phyloP scores from a whole-genome alignment of 2,113 vertebrate genomes.

The Myotis yumanensis region DNA sequence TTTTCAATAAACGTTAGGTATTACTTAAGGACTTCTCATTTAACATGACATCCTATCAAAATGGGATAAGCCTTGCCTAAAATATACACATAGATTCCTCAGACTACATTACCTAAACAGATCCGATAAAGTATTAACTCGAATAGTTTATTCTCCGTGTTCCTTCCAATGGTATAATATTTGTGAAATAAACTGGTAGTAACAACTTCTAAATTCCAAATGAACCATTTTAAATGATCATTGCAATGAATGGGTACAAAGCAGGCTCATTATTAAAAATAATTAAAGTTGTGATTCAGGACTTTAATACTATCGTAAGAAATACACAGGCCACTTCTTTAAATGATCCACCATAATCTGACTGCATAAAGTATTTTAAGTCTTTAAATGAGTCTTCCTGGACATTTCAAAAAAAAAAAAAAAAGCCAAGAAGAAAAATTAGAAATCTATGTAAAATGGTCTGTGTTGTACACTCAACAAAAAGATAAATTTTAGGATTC shows the following conservation, averaged over 20 bases:
- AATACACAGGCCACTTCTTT: background rate
- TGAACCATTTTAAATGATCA: conserved; percentile 13
- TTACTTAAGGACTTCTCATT: conserved; percentile 4
- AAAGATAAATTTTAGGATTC: conserved; percentile 25
- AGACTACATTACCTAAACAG: background rate
- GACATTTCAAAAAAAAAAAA: background rate
- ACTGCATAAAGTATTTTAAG: background rate
- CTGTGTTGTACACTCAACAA: background rate
- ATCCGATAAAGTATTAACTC: conserved; percentile 1
- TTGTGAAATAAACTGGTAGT: background rate
- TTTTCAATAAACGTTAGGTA: conserved; percentile 17
- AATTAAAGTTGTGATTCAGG: background rate
- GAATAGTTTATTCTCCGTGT: background rate
- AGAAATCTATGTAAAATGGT: background rate
- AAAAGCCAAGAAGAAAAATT: conserved; percentile 19
- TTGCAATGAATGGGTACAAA: background rate
- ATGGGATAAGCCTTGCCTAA: background rate
- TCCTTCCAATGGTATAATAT: background rate
- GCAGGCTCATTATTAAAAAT: background rate
- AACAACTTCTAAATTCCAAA: conserved; percentile 22
- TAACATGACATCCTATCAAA: conserved; percentile 8
- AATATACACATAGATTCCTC: background rate
- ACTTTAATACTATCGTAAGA: background rate
- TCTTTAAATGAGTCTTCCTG: background rate
- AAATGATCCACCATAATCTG: background rate